phyloP scores from a whole-genome alignment of 2,888 invertebrate genomes.

The Drosophila aldrichi region DNA sequence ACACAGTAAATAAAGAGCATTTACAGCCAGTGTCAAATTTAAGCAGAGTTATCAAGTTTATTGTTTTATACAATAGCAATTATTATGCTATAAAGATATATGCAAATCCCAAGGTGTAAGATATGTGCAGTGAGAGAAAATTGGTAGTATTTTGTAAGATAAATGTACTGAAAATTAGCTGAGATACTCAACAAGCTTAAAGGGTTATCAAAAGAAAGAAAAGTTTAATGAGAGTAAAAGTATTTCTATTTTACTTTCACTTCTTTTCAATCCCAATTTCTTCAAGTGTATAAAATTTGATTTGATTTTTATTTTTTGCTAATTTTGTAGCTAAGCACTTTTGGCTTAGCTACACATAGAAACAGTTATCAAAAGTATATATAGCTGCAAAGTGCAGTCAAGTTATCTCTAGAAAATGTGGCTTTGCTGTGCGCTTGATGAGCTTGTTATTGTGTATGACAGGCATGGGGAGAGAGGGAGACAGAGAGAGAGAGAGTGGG shows the following conservation, averaged over 20 bases:
- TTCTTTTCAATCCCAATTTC: background rate
- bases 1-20: background rate
- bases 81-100: constrained; percentile 32
- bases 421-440: constrained; percentile 23
- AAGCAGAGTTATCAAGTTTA: constrained; percentile 31
- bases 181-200: too few relatives aligned
- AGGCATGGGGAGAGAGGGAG: background rate
- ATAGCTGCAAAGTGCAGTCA: constrained; percentile 26
- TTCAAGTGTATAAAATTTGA: background rate
- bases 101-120: background rate
- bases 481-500: background rate
- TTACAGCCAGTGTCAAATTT: constrained; percentile 14
- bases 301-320: background rate
- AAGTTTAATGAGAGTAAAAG: too few relatives aligned
- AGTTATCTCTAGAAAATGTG: constrained; percentile 33
- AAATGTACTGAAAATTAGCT: too few relatives aligned
- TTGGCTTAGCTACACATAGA: background rate
- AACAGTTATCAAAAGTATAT: constrained; percentile 13
- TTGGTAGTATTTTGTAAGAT: background rate
- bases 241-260: too few relatives aligned
- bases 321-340: constrained; percentile 12
- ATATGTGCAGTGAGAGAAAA: background rate
- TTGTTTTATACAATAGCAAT: constrained; percentile 13
- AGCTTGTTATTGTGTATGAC: constrained; percentile 54
- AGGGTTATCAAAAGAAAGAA: rapidly evolving